Percentiles rank a stretch among this genome's conserved stretches.
Evolutionary conservation across 2,888 invertebrate genomes (phyloP).

Genomic region (Volucella bombylans): DNA sequence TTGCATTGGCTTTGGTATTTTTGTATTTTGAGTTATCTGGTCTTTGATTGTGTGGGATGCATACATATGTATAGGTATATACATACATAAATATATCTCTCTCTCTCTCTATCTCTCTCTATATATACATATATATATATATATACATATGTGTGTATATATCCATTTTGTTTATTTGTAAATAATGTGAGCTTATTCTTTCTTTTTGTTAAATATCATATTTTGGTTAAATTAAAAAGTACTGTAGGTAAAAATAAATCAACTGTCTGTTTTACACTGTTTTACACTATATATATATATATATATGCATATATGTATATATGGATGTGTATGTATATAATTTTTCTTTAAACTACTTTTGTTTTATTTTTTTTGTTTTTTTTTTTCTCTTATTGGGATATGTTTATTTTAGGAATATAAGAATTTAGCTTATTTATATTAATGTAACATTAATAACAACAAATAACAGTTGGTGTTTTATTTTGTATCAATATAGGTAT

Average conservation of each 20-base stretch:
- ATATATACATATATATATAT: too few relatives aligned
- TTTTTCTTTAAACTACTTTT: background rate
- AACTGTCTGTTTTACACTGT: background rate
- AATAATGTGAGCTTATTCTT: too few relatives aligned
- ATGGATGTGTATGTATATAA: constrained; percentile 8
- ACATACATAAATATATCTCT: too few relatives aligned
- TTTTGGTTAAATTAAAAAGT: background rate
- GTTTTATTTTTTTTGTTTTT: background rate
- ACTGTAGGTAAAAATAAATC: background rate
- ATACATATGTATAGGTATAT: background rate
- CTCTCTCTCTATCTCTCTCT: too few relatives aligned
- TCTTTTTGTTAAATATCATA: background rate
- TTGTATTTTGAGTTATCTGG: background rate
- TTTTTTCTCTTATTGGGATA: constrained; percentile 18
- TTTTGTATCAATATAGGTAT: constrained; percentile 7
- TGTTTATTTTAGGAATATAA: constrained; percentile 40
- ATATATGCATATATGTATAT: constrained; percentile 13
- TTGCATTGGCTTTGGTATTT: background rate
- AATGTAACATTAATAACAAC: constrained; percentile 1
- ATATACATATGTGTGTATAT: too few relatives aligned
- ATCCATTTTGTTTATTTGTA: too few relatives aligned
- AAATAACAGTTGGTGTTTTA: constrained; percentile 17
- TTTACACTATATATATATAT: too few relatives aligned
- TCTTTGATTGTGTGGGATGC: constrained; percentile 11
- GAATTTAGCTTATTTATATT: constrained; percentile 3